Percentiles rank a stretch among this genome's conserved stretches.
These are phyloP conservation scores for Brenthis daphne DNA, from an alignment of 2,888 invertebrate species.

Conservation along the genomic window DNA sequence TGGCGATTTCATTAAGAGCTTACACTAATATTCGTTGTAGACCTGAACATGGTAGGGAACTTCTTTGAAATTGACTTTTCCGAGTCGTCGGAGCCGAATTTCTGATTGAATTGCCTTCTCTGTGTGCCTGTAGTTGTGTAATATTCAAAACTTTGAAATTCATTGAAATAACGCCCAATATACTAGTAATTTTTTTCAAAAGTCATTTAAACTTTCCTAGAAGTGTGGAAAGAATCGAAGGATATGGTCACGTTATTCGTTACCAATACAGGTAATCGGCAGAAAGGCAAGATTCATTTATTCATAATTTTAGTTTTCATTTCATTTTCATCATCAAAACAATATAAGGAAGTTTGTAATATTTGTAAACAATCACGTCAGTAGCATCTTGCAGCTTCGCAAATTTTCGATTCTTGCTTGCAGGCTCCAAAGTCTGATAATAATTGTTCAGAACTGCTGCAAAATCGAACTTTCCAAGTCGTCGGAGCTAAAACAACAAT, in stretches of 20 bases:
- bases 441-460: constrained; percentile 10
- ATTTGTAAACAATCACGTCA: background rate
- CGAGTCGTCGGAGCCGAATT: constrained; percentile 27
- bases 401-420: background rate
- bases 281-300: no score
- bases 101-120: constrained; percentile 22
- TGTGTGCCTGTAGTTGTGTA: background rate
- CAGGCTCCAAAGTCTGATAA: background rate
- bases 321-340: no score
- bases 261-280: no score
- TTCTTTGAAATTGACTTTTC: constrained; percentile 24
- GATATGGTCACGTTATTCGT: no score
- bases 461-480: background rate
- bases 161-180: no score
- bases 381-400: background rate
- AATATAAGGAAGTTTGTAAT: no score
- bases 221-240: no score
- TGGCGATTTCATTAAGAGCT: background rate
- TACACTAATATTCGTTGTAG: constrained; percentile 12
- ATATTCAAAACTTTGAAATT: background rate
- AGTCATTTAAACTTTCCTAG: no score
- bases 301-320: no score
- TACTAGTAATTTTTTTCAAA: no score
- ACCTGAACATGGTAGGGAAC: constrained; percentile 8
- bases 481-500: constrained; percentile 2